Conservation (phyloP, 2,888 invertebrate species). For the Acleris laterana region DNA sequence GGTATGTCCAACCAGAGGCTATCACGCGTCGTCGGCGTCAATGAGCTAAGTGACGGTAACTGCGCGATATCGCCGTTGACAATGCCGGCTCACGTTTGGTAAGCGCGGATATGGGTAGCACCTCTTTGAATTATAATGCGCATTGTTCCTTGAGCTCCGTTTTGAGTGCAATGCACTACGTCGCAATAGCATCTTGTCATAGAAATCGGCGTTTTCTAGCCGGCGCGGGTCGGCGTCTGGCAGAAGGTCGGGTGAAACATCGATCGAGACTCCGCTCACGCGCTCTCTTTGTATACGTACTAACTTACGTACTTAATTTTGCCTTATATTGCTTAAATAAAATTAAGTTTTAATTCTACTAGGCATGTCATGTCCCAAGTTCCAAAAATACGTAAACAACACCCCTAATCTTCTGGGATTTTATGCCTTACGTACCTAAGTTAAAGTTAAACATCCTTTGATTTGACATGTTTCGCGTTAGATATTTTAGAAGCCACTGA, state of each 20-base stretch:
- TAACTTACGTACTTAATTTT: too few relatives aligned
- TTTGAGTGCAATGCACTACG: conserved; percentile 79
- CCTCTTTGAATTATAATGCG: conserved; percentile 82
- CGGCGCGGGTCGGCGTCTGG: conserved; percentile 47
- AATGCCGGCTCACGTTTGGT: conserved; percentile 70
- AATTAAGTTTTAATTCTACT: too few relatives aligned
- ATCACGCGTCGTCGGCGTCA: conserved; percentile 47
- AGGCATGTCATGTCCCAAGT: too few relatives aligned
- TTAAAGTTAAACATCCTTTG: too few relatives aligned
- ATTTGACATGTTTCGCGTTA: too few relatives aligned
- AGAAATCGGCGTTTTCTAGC: conserved; percentile 75
- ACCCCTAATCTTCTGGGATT: too few relatives aligned
- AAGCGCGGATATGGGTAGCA: conserved; percentile 74
- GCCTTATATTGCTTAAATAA: too few relatives aligned
- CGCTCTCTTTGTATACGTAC: too few relatives aligned
- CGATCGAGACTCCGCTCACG: background rate
- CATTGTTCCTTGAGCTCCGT: conserved; percentile 75
- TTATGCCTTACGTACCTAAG: too few relatives aligned
- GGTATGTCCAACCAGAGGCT: background rate
- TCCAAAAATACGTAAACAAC: too few relatives aligned
- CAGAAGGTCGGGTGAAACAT: conserved; percentile 55
- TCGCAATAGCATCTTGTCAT: conserved; percentile 75
- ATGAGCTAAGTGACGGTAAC: conserved; percentile 50
- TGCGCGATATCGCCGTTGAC: conserved; percentile 53
- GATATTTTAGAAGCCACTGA: too few relatives aligned